Percentiles rank a stretch among this genome's conserved stretches.
These are phyloP conservation scores for Apantesis nais DNA, from an alignment of 2,888 invertebrate species.

Conservation along the genomic window DNA sequence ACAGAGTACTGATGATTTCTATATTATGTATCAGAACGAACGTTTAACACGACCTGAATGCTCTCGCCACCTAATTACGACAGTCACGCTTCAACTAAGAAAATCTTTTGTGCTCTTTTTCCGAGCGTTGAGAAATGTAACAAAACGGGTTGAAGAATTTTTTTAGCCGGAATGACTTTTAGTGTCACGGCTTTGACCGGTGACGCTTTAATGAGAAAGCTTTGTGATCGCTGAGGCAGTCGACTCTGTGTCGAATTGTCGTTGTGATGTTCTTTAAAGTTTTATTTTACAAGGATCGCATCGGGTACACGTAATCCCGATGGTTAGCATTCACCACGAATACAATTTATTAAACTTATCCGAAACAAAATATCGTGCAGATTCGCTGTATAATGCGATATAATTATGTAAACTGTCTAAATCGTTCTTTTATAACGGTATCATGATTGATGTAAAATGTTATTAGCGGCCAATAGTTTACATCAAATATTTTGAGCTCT, in stretches of 20 bases:
- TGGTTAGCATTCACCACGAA: conserved; percentile 34
- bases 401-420: conserved; percentile 47
- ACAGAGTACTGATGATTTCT: conserved; percentile 48
- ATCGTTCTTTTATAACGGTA: conserved; percentile 46
- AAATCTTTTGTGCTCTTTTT: conserved; percentile 83
- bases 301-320: conserved; percentile 45
- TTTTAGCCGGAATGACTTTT: conserved; percentile 80
- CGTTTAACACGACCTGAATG: conserved; percentile 52
- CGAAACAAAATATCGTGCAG: conserved; percentile 23
- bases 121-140: conserved; percentile 80
- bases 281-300: conserved; percentile 72
- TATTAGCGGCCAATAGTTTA: conserved; percentile 45
- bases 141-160: conserved; percentile 72
- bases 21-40: conserved; percentile 46
- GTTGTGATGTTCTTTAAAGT: conserved; percentile 66
- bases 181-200: conserved; percentile 78
- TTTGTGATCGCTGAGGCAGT: conserved; percentile 78
- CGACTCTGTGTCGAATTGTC: conserved; percentile 81
- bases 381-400: conserved; percentile 36
- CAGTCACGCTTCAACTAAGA: conserved; percentile 83
- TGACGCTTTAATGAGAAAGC: conserved; percentile 84
- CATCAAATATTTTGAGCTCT: conserved; percentile 35
- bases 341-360: conserved; percentile 20
- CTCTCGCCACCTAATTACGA: conserved; percentile 81
- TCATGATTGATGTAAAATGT: conserved; percentile 49